phyloP scores from a whole-genome alignment of 2,113 vertebrate species.

The Tragelaphus buxtoni region DNA sequence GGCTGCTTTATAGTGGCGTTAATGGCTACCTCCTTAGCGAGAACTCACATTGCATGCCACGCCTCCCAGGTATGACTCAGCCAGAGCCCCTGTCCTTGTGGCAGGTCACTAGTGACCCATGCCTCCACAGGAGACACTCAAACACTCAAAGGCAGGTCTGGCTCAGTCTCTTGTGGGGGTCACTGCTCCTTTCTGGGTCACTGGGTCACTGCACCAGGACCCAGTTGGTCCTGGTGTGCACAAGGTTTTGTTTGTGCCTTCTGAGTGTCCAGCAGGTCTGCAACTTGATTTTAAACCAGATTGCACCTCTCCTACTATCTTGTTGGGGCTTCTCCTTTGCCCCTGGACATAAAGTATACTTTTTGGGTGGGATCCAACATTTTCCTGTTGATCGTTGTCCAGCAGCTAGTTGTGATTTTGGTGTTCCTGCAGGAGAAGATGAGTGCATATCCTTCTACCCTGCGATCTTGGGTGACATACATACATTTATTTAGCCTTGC shows the following conservation, averaged over 20 bases:
- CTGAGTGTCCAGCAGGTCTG: neutral
- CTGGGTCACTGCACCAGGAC: too few relatives aligned
- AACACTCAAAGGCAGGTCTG: neutral
- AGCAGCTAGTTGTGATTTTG: neutral
- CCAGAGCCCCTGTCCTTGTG: neutral
- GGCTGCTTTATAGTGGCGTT: neutral
- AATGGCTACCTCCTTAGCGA: neutral
- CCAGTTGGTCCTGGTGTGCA: neutral
- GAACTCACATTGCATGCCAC: accelerated
- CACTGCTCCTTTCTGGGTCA: neutral
- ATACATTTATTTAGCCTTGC: neutral
- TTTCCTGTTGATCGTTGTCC: neutral
- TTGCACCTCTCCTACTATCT: neutral
- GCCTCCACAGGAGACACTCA: neutral
- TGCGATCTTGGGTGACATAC: neutral
- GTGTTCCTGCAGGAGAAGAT: neutral
- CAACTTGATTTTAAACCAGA: accelerated
- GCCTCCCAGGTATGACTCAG: neutral
- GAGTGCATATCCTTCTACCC: neutral
- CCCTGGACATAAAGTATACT: accelerated
- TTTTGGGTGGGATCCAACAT: neutral
- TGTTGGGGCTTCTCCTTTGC: neutral
- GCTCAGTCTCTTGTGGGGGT: neutral
- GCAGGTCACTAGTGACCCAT: neutral
- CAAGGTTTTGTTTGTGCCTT: neutral